A percentile compares a stretch with the other conserved stretches of the same genome.
phyloP scores from a whole-genome alignment of 2,888 invertebrate species.

The Buathra laborator region DNA sequence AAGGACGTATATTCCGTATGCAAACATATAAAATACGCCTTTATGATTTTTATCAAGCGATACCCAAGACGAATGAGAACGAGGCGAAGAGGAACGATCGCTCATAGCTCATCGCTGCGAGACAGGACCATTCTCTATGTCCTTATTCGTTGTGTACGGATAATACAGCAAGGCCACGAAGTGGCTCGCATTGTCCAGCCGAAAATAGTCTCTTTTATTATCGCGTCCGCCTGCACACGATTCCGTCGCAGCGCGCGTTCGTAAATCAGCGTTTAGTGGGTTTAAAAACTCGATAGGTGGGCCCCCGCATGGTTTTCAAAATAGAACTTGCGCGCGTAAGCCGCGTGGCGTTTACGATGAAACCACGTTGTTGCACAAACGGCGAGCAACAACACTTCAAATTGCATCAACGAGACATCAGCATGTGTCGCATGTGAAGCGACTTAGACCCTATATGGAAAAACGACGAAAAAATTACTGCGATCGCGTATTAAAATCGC shows the following conservation, averaged over 20 bases:
- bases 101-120: not conserved
- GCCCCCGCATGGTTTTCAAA: constrained; percentile 52
- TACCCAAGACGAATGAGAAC: not conserved
- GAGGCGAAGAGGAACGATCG: constrained; percentile 5
- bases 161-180: constrained; percentile 59
- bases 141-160: constrained; percentile 52
- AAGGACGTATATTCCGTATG: too few relatives aligned
- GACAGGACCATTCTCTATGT: constrained; percentile 8
- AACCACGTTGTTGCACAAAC: constrained; percentile 15
- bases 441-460: not conserved
- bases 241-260: constrained; percentile 55
- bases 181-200: constrained; percentile 59
- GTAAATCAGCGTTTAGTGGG: constrained; percentile 76
- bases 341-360: constrained; percentile 43
- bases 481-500: too few relatives aligned
- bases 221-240: constrained; percentile 51
- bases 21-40: too few relatives aligned
- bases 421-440: not conserved
- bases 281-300: constrained; percentile 76
- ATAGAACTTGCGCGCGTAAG: constrained; percentile 58
- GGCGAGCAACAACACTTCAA: not conserved
- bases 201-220: constrained; percentile 74
- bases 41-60: too few relatives aligned
- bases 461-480: not conserved
- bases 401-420: not conserved